phyloP scores from a whole-genome alignment of 2,888 invertebrate species.

The Phasia obesa region DNA sequence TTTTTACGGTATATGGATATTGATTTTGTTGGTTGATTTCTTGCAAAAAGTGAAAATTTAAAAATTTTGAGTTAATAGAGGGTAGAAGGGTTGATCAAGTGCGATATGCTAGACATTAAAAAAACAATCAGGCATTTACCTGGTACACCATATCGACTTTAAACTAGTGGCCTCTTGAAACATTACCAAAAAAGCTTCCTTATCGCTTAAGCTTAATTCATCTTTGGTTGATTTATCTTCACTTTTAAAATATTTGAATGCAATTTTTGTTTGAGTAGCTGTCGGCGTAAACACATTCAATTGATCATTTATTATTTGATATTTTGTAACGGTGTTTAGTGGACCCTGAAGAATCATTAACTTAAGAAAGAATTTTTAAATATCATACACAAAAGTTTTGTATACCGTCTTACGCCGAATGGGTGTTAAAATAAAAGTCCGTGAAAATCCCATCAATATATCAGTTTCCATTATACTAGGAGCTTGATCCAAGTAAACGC shows the following conservation, averaged over 20 bases:
- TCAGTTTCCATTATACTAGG: slow-evolving; percentile 73
- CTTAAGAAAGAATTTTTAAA: neutral
- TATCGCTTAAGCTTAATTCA: slow-evolving; percentile 72
- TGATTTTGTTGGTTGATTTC: no score
- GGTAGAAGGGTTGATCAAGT: no score
- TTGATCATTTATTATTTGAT: slow-evolving; percentile 78
- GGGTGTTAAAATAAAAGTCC: slow-evolving; percentile 74
- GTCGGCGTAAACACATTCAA: slow-evolving; percentile 77
- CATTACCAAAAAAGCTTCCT: slow-evolving; percentile 77
- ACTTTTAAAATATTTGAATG: slow-evolving; percentile 75
- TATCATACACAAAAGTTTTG: no score
- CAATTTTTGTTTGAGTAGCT: slow-evolving; percentile 72
- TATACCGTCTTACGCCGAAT: slow-evolving; percentile 71
- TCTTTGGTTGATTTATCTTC: slow-evolving; percentile 43
- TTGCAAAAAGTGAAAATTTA: no score
- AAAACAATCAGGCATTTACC: slow-evolving; percentile 51
- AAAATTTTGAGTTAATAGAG: no score
- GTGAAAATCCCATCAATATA: slow-evolving; percentile 73
- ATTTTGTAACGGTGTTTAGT: slow-evolving; percentile 71
- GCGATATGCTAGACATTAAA: neutral
- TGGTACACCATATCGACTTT: slow-evolving; percentile 78
- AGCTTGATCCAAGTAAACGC: slow-evolving; percentile 73
- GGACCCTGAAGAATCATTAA: slow-evolving; percentile 74
- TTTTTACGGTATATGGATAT: no score
- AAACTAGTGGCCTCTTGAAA: slow-evolving; percentile 77